Conservation (phyloP, 2,888 invertebrate genomes). For the Brachyopa scutellaris region DNA sequence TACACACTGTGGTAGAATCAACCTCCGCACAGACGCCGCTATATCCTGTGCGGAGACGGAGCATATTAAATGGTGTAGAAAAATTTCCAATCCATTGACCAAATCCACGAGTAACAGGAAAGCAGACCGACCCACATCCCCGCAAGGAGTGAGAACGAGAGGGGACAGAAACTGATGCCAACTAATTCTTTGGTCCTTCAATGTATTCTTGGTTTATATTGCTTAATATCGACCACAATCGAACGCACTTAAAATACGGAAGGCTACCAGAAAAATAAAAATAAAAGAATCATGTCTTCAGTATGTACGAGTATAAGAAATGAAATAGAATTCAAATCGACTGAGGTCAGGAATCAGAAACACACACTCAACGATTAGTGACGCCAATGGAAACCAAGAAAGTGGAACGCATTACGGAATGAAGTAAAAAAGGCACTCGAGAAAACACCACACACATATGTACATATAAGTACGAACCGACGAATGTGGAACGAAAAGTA, state of each 20-base stretch:
- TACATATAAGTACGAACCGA: constrained; percentile 15
- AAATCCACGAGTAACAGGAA: constrained; percentile 60
- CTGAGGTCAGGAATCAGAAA: background rate
- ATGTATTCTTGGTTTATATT: constrained; percentile 53
- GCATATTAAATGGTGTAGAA: constrained; percentile 70
- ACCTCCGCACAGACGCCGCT: constrained; percentile 30
- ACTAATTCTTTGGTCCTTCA: constrained; percentile 52
- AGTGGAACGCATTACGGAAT: constrained; percentile 24
- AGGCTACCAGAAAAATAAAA: background rate
- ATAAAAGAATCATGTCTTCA: background rate
- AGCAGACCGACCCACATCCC: background rate
- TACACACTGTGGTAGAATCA: constrained; percentile 14
- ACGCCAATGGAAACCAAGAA: background rate
- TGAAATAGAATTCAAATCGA: constrained; percentile 37
- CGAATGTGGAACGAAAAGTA: constrained; percentile 23
- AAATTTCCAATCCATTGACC: constrained; percentile 71
- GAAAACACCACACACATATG: constrained; percentile 15
- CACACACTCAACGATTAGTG: background rate
- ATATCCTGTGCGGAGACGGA: constrained; percentile 38
- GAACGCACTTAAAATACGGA: constrained; percentile 27
- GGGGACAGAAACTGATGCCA: constrained; percentile 40
- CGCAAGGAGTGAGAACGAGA: background rate
- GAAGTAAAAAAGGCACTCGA: constrained; percentile 58
- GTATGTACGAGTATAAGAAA: background rate
- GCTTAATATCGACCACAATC: constrained; percentile 66